Evolutionary conservation across 2,113 vertebrate genomes (phyloP).

Genomic region (Elachura formosa): DNA sequence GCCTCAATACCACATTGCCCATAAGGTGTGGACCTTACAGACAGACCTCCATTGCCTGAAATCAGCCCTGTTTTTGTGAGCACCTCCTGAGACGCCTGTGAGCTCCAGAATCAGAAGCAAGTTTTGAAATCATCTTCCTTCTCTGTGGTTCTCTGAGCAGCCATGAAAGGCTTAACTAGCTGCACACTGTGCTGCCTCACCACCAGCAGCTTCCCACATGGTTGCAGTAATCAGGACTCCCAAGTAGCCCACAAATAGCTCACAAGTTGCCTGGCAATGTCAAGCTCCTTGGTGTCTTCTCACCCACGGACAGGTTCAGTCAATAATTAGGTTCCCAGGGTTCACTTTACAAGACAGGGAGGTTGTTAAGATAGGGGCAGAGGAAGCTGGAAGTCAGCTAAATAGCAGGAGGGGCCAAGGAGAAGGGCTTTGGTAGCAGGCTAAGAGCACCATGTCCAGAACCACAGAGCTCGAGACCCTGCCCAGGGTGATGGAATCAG

Average conservation of each 20-base stretch:
- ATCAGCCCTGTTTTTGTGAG: neutral
- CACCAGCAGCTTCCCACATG: neutral
- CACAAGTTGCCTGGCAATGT: neutral
- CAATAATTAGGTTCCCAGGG: neutral
- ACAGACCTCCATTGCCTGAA: fast-evolving
- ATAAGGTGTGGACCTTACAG: neutral
- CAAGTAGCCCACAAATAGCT: neutral
- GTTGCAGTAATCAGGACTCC: neutral
- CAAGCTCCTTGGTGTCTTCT: neutral
- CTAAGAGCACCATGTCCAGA: neutral
- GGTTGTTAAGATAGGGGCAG: neutral
- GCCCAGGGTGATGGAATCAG: neutral
- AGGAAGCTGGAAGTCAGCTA: neutral
- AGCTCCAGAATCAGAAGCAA: neutral
- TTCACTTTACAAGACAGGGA: neutral
- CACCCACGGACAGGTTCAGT: neutral
- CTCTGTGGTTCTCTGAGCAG: neutral
- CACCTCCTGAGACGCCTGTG: neutral
- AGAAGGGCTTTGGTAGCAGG: neutral
- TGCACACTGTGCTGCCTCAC: neutral
- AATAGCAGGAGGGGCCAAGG: neutral
- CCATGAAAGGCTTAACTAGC: neutral
- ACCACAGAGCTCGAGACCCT: neutral
- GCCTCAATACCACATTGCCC: neutral
- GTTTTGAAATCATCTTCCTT: neutral